Conservation (phyloP, 2,888 invertebrate genomes). For the Nomada lathburiana region DNA sequence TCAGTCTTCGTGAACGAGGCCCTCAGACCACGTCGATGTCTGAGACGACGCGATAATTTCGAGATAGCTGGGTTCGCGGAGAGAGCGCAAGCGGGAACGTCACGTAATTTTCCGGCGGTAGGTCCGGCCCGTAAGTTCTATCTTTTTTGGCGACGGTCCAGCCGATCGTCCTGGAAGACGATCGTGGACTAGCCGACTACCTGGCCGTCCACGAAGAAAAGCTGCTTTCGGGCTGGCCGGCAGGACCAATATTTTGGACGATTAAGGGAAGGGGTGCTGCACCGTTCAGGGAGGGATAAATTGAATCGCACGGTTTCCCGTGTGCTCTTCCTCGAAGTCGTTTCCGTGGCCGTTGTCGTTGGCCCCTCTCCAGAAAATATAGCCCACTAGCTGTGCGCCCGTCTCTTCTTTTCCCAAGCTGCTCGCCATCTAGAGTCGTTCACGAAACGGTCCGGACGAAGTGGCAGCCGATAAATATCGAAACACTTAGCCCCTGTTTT, state of each 20-base stretch:
- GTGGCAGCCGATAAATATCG: conserved; percentile 82
- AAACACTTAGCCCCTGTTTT: conserved; percentile 82
- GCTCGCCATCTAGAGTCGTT: conserved; percentile 60
- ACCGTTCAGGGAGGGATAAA: conserved; percentile 58
- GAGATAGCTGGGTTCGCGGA: conserved; percentile 12
- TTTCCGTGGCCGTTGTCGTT: conserved; percentile 75
- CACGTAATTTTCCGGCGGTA: conserved; percentile 64
- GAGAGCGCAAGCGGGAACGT: conserved; percentile 27
- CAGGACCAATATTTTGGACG: conserved; percentile 79
- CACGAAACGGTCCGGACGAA: conserved; percentile 68
- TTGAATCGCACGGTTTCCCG: conserved; percentile 74
- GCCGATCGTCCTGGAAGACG: conserved; percentile 37
- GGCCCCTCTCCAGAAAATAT: conserved; percentile 80
- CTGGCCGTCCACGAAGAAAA: conserved; percentile 41
- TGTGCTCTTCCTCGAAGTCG: conserved; percentile 60
- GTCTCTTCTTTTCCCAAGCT: conserved; percentile 31
- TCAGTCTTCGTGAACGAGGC: background rate
- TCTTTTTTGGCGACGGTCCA: conserved; percentile 63
- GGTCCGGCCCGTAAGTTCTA: conserved; percentile 52
- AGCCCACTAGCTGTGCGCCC: conserved; percentile 54
- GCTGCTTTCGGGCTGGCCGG: conserved; percentile 31
- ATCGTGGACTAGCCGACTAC: conserved; percentile 18
- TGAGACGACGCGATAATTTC: conserved; percentile 31
- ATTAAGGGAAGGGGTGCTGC: conserved; percentile 70
- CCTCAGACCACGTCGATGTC: background rate